A percentile compares a stretch with the other conserved stretches of the same genome.
Evolutionary conservation across 2,888 invertebrate species (phyloP).

Genomic region (Saturnia pavonia): DNA sequence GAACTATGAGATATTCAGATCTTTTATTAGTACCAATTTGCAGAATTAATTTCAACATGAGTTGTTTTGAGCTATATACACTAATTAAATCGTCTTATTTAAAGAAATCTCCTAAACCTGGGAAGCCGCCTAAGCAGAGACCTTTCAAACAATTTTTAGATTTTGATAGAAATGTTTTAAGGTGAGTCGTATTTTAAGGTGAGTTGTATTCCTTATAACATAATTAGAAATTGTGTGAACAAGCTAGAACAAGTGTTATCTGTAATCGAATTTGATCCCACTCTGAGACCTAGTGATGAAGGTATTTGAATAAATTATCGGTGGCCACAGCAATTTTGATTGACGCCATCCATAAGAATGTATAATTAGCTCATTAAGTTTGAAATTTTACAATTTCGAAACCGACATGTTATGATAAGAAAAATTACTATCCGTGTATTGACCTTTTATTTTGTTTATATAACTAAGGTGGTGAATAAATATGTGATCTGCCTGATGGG

Average conservation of each 20-base stretch:
- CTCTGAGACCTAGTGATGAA: background rate
- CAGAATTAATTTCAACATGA: background rate
- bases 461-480: no score
- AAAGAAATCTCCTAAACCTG: slow-evolving; percentile 54
- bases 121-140: slow-evolving; percentile 75
- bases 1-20: no score
- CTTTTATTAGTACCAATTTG: background rate
- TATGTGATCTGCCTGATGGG: no score
- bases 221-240: background rate
- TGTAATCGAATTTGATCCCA: background rate
- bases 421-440: no score
- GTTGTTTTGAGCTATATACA: no score
- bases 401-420: no score
- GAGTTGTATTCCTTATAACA: background rate
- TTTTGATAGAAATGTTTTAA: slow-evolving; percentile 87
- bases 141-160: slow-evolving; percentile 91
- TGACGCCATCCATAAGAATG: background rate
- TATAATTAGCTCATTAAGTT: background rate
- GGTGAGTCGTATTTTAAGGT: slow-evolving; percentile 41
- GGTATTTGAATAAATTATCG: background rate
- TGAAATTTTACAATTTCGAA: background rate
- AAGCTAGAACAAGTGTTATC: background rate
- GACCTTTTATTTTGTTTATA: no score
- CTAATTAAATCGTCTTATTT: slow-evolving; percentile 39
- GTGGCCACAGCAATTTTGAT: background rate